These are phyloP conservation scores for Strigamia crassipes DNA, from an alignment of 2,888 invertebrate genomes.

Conservation along the genomic window DNA sequence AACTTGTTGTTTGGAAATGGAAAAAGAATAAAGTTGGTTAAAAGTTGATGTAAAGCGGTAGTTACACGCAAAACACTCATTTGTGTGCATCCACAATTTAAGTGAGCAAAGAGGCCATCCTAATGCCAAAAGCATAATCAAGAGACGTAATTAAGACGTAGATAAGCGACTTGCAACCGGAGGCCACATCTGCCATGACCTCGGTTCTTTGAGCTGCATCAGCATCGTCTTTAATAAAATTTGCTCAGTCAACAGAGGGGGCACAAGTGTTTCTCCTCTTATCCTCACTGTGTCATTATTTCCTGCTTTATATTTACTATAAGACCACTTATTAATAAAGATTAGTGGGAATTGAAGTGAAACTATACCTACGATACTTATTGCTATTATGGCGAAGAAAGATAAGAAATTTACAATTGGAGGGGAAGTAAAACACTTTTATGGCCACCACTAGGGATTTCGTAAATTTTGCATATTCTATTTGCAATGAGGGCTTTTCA, in stretches of 20 bases:
- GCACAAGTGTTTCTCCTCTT: neutral
- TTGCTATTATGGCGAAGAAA: too few species aligned
- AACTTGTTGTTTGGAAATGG: slow-evolving; percentile 2
- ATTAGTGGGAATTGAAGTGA: too few species aligned
- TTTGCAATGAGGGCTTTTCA: too few species aligned
- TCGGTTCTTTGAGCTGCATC: neutral
- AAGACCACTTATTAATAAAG: slow-evolving; percentile 11
- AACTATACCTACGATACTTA: too few species aligned
- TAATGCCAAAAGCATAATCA: slow-evolving; percentile 42
- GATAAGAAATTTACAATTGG: too few species aligned
- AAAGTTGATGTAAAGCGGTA: slow-evolving; percentile 26
- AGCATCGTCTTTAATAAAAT: slow-evolving; percentile 32
- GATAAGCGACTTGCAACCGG: slow-evolving; percentile 42
- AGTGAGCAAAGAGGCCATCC: slow-evolving; percentile 37
- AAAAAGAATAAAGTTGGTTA: neutral
- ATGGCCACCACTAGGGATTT: too few species aligned
- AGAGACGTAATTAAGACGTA: slow-evolving; percentile 40
- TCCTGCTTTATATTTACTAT: slow-evolving; percentile 10
- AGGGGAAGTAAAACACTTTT: too few species aligned
- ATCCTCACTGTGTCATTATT: neutral
- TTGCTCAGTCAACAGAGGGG: neutral
- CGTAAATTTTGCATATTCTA: too few species aligned
- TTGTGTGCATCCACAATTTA: slow-evolving; percentile 40
- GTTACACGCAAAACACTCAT: slow-evolving; percentile 35
- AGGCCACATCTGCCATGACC: slow-evolving; percentile 37